Evolutionary conservation across 2,888 invertebrate species (phyloP).

Genomic region (Bimastos eiseni): DNA sequence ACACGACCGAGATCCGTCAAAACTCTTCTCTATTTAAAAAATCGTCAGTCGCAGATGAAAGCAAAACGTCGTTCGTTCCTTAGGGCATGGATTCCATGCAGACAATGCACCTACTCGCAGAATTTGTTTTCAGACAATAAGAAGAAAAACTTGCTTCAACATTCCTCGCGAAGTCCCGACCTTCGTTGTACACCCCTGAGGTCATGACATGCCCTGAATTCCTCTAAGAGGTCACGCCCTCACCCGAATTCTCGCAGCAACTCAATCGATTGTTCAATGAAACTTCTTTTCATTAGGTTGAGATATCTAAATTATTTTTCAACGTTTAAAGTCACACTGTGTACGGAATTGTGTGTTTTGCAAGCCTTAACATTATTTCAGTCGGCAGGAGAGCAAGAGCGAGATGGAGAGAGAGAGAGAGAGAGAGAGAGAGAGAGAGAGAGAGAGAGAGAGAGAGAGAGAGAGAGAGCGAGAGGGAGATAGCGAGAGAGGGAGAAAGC

Average conservation of each 20-base stretch:
- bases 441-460: not conserved
- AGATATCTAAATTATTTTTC: not conserved
- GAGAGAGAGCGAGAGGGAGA: not conserved
- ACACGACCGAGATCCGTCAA: not conserved
- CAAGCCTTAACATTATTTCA: not conserved
- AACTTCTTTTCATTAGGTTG: not conserved
- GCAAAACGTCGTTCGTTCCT: not conserved
- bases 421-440: too few relatives aligned
- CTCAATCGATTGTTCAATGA: not conserved
- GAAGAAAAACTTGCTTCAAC: not conserved
- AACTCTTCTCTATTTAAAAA: not conserved
- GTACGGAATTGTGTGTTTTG: slow-evolving; percentile 2
- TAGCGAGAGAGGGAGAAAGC: too few relatives aligned
- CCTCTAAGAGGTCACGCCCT: not conserved
- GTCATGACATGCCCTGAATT: slow-evolving; percentile 6
- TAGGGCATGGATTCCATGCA: not conserved
- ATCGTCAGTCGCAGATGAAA: not conserved
- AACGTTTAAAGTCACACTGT: not conserved
- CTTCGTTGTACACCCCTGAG: not conserved
- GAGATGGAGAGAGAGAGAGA: not conserved
- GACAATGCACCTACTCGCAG: not conserved
- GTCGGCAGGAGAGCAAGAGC: not conserved
- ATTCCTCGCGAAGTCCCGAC: slow-evolving; percentile 13
- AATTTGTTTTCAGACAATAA: not conserved
- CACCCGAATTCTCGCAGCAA: not conserved